These are phyloP conservation scores for Adelognathus sp. DNA, from an alignment of 2,888 invertebrate genomes.

Conservation along the genomic window DNA sequence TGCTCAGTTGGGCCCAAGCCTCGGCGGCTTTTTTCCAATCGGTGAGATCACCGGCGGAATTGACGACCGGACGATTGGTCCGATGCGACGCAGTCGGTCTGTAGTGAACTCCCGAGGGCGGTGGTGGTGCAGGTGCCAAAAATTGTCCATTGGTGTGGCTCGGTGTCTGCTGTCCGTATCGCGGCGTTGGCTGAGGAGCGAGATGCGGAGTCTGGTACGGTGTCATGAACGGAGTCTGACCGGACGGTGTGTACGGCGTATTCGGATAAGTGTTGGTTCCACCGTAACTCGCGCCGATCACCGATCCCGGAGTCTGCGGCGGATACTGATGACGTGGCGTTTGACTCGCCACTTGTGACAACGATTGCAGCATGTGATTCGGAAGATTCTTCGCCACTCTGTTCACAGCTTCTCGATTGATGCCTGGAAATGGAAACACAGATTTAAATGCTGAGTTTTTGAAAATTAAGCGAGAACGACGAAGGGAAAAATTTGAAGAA, in stretches of 20 bases:
- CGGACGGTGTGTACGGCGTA: slow-evolving; percentile 95
- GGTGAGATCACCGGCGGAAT: slow-evolving; percentile 84
- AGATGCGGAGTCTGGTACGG: slow-evolving; percentile 90
- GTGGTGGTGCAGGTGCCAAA: slow-evolving; percentile 83
- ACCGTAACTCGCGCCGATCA: slow-evolving; percentile 82
- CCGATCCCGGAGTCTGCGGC: slow-evolving; percentile 87
- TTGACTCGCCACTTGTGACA: slow-evolving; percentile 86
- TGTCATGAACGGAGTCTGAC: slow-evolving; percentile 96
- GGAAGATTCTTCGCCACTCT: slow-evolving; percentile 88
- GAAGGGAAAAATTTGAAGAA: not conserved
- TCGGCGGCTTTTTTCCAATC: slow-evolving; percentile 97
- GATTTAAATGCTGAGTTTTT: not conserved
- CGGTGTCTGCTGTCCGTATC: slow-evolving; percentile 74
- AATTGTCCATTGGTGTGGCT: slow-evolving; percentile 80
- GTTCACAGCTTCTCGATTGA: slow-evolving; percentile 86
- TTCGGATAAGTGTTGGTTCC: slow-evolving; percentile 87
- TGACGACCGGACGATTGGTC: slow-evolving; percentile 71
- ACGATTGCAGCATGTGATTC: slow-evolving; percentile 87
- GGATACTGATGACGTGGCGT: slow-evolving; percentile 82
- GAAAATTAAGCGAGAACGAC: too few species aligned
- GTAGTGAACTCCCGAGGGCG: slow-evolving; percentile 80
- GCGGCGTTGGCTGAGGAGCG: slow-evolving; percentile 82
- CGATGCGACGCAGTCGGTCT: slow-evolving; percentile 79
- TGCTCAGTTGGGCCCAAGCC: slow-evolving; percentile 86
- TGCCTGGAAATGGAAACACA: slow-evolving; percentile 83